Percentiles rank a stretch among this genome's conserved stretches.
phyloP scores from a whole-genome alignment of 2,888 invertebrate genomes.

The Drosophila planitibia region DNA sequence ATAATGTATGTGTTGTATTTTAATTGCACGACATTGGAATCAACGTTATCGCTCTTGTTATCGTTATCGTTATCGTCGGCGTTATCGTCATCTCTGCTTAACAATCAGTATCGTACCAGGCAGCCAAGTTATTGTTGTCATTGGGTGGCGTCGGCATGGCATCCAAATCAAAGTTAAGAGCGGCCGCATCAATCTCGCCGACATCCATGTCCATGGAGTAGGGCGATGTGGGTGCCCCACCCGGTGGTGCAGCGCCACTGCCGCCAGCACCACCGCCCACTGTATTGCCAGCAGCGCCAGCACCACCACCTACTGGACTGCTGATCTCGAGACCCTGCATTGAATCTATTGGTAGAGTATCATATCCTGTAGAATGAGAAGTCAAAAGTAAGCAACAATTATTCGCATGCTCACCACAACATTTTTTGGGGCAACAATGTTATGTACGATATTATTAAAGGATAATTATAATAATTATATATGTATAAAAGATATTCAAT shows the following conservation, averaged over 20 bases:
- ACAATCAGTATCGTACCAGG: constrained; percentile 99
- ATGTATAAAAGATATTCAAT: background rate
- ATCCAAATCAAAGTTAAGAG: constrained; percentile 92
- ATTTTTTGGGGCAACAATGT: background rate
- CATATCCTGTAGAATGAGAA: constrained; percentile 90
- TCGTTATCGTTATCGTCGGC: constrained; percentile 13
- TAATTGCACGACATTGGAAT: constrained; percentile 48
- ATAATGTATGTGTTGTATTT: constrained; percentile 54
- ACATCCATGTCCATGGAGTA: constrained; percentile 97
- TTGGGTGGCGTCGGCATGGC: constrained; percentile 93
- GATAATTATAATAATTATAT: background rate
- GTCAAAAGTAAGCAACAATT: constrained; percentile 37
- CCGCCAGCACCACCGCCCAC: constrained; percentile 73
- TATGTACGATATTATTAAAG: background rate
- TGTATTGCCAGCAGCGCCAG: constrained; percentile 63
- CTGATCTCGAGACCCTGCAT: constrained; percentile 98
- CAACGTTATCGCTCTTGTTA: constrained; percentile 7
- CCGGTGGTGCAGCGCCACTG: constrained; percentile 76
- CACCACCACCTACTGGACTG: constrained; percentile 84
- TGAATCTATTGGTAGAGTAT: constrained; percentile 98
- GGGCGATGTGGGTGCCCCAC: constrained; percentile 85
- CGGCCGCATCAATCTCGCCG: constrained; percentile 90
- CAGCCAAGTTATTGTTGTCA: constrained; percentile 96
- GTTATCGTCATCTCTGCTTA: constrained; percentile 84
- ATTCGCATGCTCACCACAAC: background rate